Evolutionary conservation across 2,888 invertebrate genomes (phyloP), one percentile per base, ranked within the genome.

Genomic region (Laothoe populi): DNA sequence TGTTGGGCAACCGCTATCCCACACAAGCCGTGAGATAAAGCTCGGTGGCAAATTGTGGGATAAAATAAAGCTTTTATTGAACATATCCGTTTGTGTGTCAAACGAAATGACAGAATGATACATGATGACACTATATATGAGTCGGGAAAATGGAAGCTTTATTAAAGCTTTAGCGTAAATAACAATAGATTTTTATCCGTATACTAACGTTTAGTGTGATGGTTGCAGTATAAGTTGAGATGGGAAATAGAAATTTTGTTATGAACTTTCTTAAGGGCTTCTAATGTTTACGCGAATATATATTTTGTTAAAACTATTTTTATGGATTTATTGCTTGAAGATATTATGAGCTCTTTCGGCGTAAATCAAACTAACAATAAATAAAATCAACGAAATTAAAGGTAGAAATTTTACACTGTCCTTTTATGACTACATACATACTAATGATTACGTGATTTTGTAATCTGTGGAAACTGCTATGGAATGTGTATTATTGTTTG

Each of bases 21-120:
- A 35, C 31, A 19, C n/a, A 53, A 53, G 53, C 53, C 16, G 53
- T 8, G 49, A 53, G 53, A 53, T 53, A 35, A 53, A 53, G 53
- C 53, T 53, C 16, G 8, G 10, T 10, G 31, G 31, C 31, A 53
- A 53, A 35, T 53, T 53, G 53, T 35, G 35, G 19, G 53, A 53
- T 53, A 53, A 53, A 53, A 35, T 53, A 11, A 31, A 31, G 31
- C 35, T 31, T 53, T 53, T 35, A 16, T 53, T 53, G 16, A 26
- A 49, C 49, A 49, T 26, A 26, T 49, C 26, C 48, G 26, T 26
- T 26, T n/a, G n/a, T 24, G 26, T 48, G 26, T 48, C 26, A 26
- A n/a, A 24, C 24, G 19, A 44, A 44, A 44, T 44, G 49, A n/a
- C 26, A 49, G 8, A 8, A 26, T 8, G 26, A 8, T 26, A 49